phyloP scores from a whole-genome alignment of 2,113 vertebrate species.

The Seriola aureovittata region DNA sequence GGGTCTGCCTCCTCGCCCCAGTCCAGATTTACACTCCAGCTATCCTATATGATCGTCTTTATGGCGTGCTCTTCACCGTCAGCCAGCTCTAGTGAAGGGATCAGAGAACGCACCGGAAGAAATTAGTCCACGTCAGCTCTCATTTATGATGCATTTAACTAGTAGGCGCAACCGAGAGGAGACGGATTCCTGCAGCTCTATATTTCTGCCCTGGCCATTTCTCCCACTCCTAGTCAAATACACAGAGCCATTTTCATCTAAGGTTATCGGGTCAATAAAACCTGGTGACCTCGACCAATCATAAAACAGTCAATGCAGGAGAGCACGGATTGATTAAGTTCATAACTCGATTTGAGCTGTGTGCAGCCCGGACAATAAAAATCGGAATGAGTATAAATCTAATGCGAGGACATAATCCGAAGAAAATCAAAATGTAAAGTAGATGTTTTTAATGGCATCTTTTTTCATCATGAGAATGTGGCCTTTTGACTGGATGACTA shows the following conservation, averaged over 20 bases:
- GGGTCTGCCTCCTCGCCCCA: constrained; percentile 57
- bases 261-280: constrained; percentile 85
- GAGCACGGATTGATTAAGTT: constrained; percentile 82
- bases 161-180: constrained; percentile 48
- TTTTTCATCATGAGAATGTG: constrained; percentile 72
- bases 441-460: constrained; percentile 75
- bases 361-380: constrained; percentile 74
- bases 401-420: constrained; percentile 70
- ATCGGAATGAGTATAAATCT: constrained; percentile 80
- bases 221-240: constrained; percentile 59
- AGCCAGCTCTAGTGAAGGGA: constrained; percentile 56
- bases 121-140: constrained; percentile 76
- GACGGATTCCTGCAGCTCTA: constrained; percentile 42
- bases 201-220: constrained; percentile 57
- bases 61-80: constrained; percentile 57
- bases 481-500: constrained; percentile 67
- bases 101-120: constrained; percentile 70
- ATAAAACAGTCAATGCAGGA: constrained; percentile 79
- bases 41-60: constrained; percentile 56
- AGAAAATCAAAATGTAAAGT: constrained; percentile 83
- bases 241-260: constrained; percentile 73
- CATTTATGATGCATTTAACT: constrained; percentile 78
- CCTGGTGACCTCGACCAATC: constrained; percentile 79
- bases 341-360: constrained; percentile 81
- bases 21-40: constrained; percentile 61